Evolutionary conservation across 92 coral and sea anemone species (phyloP), one percentile per base, ranked within the genome.

Genomic region (Parazoanthus swiftii): DNA sequence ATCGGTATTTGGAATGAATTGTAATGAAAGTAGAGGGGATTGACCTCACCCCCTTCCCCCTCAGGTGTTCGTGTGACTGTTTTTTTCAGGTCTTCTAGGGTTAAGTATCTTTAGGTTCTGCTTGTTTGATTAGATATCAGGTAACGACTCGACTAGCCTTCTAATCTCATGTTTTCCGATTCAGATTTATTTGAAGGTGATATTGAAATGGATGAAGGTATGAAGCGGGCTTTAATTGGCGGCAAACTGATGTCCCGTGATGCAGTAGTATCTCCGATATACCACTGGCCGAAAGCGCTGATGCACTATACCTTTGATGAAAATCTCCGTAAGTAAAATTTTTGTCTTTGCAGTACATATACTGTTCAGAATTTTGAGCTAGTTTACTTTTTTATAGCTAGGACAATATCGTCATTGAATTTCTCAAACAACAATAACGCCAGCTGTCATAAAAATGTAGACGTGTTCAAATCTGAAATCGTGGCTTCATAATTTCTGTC

Each of bases 171-270:
- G 51, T 76, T 71, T 70, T 44, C 13, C 2, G 36, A 33, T 77
- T 3, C 73, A 89, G 97, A 86, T 76, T 88, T 92, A 21, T 94
- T 94, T 58, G 97, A 94, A 81, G 97, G 97, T 38, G 97, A 94
- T 66, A 94, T 94, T 71, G 86, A 85, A 8, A 93, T 94, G 81
- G 95, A 94, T 43, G 88, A 91, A 78, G 86, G 84, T 74, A 91
- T 87, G 83, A 84, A 85, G 74, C 76, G 86, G 23, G 91, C 93
- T 20, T 88, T 93, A 65, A 88, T 85, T 29, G 86, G 92, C 72
- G 92, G 90, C 29, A 86, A 85, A 43, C 80, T 91, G 36, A 91
- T 63, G 86, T 84, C 91, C 44, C 95, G 97, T 73, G 97, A 94
- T 82, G 95, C 97, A 54, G 81, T 94, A 0, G 37, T 77, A 43